Base-by-base conservation (phyloP, 2,888 invertebrate species). In the Tortrix viridana region DNA sequence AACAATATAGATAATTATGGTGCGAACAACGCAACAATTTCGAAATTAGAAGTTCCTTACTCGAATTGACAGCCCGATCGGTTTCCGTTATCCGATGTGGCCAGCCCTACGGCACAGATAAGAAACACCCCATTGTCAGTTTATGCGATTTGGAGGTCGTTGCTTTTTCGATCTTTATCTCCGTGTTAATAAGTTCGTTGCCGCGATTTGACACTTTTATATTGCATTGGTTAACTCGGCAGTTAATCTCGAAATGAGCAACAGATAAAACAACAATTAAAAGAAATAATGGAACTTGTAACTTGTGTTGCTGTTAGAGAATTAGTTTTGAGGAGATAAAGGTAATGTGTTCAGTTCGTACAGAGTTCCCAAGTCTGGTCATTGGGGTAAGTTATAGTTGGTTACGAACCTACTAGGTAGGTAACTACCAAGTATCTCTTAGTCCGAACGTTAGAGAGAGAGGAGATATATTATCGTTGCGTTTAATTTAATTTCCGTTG, bases 161-260 rank as follows among this genome's bases (percentile, higher is more conserved):
- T 48, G 50, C 62, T 62, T 50, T 56, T 62, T 50, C 22, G 62
- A 62, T 62, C 43, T 20, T 57, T 55, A 62, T 62, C 62, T 56
- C n/a, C 43, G 46, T 22, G 56, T 50, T 50, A 62, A 52, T 57
- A 53, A 57, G 53, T 63, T 22, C 20, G 22, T 20, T 22, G 47
- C 56, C 53, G 60, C 57, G 41, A 54, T 56, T 61, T 65, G 66
- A 65, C 60, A 65, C 66, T 63, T 58, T 49, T 47, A 55, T 44
- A 50, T 55, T 67, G 72, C 68, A 66, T 69, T 67, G 66, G 74
- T 76, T 75, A 76, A 81, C 73, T 72, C 68, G 66, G 59, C 67
- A 59, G 69, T 75, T 73, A 75, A 77, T 75, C 71, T 73, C 63
- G 52, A 41, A 68, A 55, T 67, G 68, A 56, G 66, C 54, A 67